phyloP scores from a whole-genome alignment of 2,888 invertebrate genomes.

The Habroteleia sp. region DNA sequence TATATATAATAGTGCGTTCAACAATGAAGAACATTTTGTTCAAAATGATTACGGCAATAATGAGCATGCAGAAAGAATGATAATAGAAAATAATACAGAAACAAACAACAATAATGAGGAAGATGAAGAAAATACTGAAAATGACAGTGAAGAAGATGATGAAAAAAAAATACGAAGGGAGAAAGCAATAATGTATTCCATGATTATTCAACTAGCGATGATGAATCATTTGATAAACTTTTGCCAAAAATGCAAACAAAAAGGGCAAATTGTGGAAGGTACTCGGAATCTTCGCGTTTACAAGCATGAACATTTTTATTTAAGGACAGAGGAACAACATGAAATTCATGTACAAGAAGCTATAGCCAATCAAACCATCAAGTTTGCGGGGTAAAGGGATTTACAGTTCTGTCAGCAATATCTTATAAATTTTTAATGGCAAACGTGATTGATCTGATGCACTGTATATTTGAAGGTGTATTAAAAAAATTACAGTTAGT shows the following conservation, averaged over 20 bases:
- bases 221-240: no score
- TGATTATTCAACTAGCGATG: no score
- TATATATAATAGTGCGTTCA: no score
- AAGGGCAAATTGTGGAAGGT: constrained; percentile 5
- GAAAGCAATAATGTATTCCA: no score
- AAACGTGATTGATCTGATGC: constrained; percentile 53
- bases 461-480: constrained; percentile 45
- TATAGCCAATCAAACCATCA: background rate
- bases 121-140: no score
- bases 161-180: no score
- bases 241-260: constrained; percentile 44
- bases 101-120: no score
- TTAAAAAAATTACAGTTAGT: constrained; percentile 20
- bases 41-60: no score
- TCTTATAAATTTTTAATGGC: constrained; percentile 26
- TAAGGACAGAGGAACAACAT: constrained; percentile 17
- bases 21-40: no score
- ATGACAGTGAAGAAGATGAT: no score
- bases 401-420: constrained; percentile 5
- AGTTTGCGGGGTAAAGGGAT: constrained; percentile 20
- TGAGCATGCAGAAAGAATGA: no score
- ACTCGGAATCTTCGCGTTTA: constrained; percentile 20
- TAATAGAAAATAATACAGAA: no score
- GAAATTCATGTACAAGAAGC: constrained; percentile 6
- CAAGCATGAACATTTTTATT: constrained; percentile 12